phyloP scores from a whole-genome alignment of 1,140 invertebrate species.

The Drosophila takahashii region DNA sequence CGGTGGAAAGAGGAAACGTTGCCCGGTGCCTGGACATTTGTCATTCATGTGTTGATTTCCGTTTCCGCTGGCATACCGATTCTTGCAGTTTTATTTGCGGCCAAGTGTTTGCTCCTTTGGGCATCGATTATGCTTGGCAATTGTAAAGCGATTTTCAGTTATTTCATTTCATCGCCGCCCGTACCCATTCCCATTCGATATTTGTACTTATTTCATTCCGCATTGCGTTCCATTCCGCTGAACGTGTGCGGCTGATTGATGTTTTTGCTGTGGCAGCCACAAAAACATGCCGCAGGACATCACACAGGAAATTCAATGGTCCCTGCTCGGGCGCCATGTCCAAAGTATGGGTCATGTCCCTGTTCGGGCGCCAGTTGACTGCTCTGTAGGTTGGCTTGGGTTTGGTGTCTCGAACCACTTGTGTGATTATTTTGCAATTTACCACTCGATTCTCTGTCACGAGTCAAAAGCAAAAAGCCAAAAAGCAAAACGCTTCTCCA shows the following conservation, averaged over 20 bases:
- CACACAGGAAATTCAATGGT: constrained; percentile 23
- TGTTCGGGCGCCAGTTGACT: neutral
- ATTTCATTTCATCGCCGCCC: constrained; percentile 55
- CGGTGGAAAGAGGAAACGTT: constrained; percentile 3
- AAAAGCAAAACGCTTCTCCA: constrained; percentile 26
- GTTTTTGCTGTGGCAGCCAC: constrained; percentile 62
- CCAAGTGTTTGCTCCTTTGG: constrained; percentile 82
- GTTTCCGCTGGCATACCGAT: constrained; percentile 58
- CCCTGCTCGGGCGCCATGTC: constrained; percentile 4
- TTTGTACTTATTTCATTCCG: neutral
- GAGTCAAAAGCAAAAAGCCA: constrained; percentile 7
- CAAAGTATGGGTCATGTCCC: no score
- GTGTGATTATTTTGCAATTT: constrained; percentile 82
- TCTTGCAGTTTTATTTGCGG: constrained; percentile 20
- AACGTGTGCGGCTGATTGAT: constrained; percentile 62
- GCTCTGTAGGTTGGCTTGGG: neutral
- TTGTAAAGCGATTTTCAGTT: constrained; percentile 84
- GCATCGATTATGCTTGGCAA: constrained; percentile 80
- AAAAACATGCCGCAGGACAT: constrained; percentile 73
- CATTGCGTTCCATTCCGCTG: constrained; percentile 9
- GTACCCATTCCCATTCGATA: neutral
- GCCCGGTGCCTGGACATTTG: constrained; percentile 64
- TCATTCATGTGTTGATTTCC: constrained; percentile 84
- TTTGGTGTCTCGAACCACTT: constrained; percentile 41
- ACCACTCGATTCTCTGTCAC: constrained; percentile 55